A percentile compares a stretch with the other conserved stretches of the same genome.
phyloP scores from a whole-genome alignment of 2,797 vertebrate genomes.

The Vireo griseus region DNA sequence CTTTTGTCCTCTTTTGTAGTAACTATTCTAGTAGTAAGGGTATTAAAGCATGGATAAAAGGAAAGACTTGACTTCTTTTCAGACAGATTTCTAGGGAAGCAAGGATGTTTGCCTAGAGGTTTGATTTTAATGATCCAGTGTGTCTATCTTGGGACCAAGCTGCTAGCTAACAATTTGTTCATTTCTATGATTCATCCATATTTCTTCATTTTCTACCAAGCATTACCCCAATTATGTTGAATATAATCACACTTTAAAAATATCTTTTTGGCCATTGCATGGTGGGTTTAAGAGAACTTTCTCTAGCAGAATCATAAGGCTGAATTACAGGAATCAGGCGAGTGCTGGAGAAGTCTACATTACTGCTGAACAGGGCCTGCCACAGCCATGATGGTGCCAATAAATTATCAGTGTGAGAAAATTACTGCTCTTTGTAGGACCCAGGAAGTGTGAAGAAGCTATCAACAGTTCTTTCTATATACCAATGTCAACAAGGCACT shows the following conservation, averaged over 20 bases:
- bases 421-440: neutral
- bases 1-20: neutral
- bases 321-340: neutral
- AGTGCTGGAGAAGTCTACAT: neutral
- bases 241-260: neutral
- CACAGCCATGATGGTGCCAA: neutral
- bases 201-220: neutral
- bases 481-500: neutral
- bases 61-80: neutral
- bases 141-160: neutral
- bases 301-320: neutral
- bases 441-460: neutral
- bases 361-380: neutral
- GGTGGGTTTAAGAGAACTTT: neutral
- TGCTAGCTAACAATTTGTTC: neutral
- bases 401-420: neutral
- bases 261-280: neutral
- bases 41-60: neutral
- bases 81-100: neutral
- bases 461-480: neutral
- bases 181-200: neutral
- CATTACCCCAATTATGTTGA: accelerated
- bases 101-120: neutral
- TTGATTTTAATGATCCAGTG: neutral
- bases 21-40: neutral